A percentile compares a stretch with the other conserved stretches of the same genome.
These are phyloP conservation scores for Gila orcuttii DNA, from an alignment of 2,113 vertebrate species.

Conservation along the genomic window DNA sequence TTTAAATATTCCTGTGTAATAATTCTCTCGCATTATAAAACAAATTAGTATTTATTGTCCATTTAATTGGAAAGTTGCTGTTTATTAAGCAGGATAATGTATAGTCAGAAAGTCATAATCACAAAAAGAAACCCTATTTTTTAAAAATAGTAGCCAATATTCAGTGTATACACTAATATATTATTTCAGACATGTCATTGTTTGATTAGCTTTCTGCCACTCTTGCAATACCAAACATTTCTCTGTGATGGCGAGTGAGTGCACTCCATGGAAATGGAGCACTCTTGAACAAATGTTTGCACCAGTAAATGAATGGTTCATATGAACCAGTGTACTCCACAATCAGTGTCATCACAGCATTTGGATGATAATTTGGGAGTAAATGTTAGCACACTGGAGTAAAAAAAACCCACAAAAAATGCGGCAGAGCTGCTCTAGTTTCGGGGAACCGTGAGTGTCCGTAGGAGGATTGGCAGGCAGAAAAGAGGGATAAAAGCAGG, in stretches of 20 bases:
- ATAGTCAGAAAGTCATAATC: background rate
- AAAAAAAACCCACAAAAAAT: slow-evolving; percentile 9
- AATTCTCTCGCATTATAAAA: background rate
- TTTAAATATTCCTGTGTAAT: background rate
- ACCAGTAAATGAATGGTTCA: slow-evolving; percentile 37
- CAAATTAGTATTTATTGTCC: background rate
- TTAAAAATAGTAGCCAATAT: background rate
- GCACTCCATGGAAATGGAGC: slow-evolving; percentile 18
- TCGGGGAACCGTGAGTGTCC: background rate
- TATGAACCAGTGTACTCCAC: slow-evolving; percentile 38
- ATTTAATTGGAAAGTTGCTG: background rate
- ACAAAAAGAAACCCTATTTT: background rate
- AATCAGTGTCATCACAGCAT: slow-evolving; percentile 33
- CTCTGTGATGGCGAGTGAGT: slow-evolving; percentile 51
- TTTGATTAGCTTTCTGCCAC: slow-evolving; percentile 19
- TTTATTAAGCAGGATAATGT: background rate
- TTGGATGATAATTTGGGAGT: slow-evolving; percentile 32
- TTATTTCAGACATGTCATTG: background rate
- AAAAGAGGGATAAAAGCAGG: slow-evolving; percentile 61
- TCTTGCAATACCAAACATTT: slow-evolving; percentile 48
- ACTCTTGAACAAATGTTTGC: slow-evolving; percentile 31
- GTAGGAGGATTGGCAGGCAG: slow-evolving; percentile 32
- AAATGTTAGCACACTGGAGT: slow-evolving; percentile 39
- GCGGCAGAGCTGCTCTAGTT: background rate
- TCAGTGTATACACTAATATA: background rate